Evolutionary conservation across 2,888 invertebrate species (phyloP).

Genomic region (Trisateles emortualis): DNA sequence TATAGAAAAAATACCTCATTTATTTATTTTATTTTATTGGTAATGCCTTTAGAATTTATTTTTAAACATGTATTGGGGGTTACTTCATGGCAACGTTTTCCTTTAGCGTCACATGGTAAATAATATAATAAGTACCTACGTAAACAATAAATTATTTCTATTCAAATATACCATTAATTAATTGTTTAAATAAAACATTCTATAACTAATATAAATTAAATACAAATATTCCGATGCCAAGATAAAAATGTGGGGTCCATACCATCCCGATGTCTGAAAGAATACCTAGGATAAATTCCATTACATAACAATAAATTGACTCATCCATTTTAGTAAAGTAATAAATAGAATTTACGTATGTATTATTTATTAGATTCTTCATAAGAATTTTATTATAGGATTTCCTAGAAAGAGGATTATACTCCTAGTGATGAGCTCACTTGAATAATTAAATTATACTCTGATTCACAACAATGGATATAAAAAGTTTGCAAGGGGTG

Average conservation of each 20-base stretch:
- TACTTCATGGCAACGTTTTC: too few species aligned
- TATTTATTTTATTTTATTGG: too few species aligned
- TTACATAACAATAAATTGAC: constrained; percentile 27
- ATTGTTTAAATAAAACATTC: neutral
- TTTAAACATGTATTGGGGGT: too few species aligned
- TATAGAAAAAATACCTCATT: too few species aligned
- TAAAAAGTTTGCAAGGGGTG: neutral
- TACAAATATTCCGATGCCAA: neutral
- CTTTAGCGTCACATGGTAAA: too few species aligned
- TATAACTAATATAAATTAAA: neutral
- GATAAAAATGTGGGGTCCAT: constrained; percentile 15
- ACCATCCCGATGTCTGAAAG: neutral
- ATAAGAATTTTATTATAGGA: constrained; percentile 36
- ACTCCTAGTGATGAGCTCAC: constrained; percentile 48
- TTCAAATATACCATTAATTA: too few species aligned
- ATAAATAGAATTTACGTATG: constrained; percentile 22
- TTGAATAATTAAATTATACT: constrained; percentile 19
- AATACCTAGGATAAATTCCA: constrained; percentile 16
- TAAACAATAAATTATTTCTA: too few species aligned
- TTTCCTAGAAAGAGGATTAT: constrained; percentile 42
- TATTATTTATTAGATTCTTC: constrained; percentile 4
- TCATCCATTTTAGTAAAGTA: constrained; percentile 31
- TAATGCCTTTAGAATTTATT: too few species aligned
- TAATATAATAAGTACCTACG: too few species aligned
- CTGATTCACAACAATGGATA: constrained; percentile 3